Base-by-base conservation (phyloP, 2,888 invertebrate genomes). In the Erebia palarica region DNA sequence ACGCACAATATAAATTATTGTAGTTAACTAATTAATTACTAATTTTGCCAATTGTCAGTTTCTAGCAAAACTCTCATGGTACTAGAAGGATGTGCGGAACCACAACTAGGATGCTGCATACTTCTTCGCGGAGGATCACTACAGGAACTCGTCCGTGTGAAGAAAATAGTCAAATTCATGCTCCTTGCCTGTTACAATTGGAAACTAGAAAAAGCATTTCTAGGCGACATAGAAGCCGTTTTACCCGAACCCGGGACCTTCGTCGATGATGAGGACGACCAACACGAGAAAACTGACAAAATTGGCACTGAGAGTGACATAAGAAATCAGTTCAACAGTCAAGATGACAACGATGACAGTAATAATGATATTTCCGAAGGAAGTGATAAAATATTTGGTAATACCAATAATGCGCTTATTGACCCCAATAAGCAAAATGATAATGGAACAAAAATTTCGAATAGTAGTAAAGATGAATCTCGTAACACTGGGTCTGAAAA, bases 121-220 rank as follows among this genome's bases (percentile, higher is more conserved):
- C 87, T 98, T 3, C 89, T 99, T 2, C 94, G 98, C n/a, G 98
- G 98, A 0, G 95, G 95, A 0, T 92, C 94, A 0, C 87, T 94
- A 69, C 84, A 90, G n/a, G 98, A 98, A 84, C 92, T 99, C 9
- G 94, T 95, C 11, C 95, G 96, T 82, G 96, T 98, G 0, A 99
- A 99, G 85, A 95, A 95, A 79, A 96, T 98, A 0, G 95, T 96
- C 0, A 95, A 95, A 64, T 96, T 97, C 82, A 95, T 98, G 94
- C 94, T 98, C 0, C 96, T 97, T 73, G 95, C 97, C 0, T 95
- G 96, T 53, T 99, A 99, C 86, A 99, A 99, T 80, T 97, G 98
- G 96, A 95, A 97, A 65, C 91, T 99, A 59, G 99, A 99, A 87
- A 96, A 97, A 80, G 97, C 98, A 0, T 99, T 98, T 86, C 95